Conservation (phyloP, 2,797 vertebrate genomes). For the Austrolebias charrua region DNA sequence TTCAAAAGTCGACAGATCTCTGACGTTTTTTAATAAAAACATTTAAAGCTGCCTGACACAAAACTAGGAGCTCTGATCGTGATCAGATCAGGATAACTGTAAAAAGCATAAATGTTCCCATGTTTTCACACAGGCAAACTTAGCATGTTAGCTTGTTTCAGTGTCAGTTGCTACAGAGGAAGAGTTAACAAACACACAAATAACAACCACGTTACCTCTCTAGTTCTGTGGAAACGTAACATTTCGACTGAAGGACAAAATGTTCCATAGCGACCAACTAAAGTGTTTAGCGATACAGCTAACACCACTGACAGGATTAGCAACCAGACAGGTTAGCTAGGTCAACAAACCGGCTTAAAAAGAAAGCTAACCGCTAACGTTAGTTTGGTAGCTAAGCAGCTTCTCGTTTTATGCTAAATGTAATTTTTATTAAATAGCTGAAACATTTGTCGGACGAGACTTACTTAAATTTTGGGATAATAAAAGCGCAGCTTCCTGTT, state of each 20-base stretch:
- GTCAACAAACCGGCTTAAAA: slow-evolving; percentile 46
- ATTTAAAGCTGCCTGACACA: not conserved
- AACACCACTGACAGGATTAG: slow-evolving; percentile 7
- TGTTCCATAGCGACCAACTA: too few relatives aligned
- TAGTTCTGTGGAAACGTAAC: not conserved
- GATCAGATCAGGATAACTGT: too few relatives aligned
- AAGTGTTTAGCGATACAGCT: slow-evolving; percentile 24
- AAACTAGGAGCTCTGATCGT: not conserved
- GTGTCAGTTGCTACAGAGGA: not conserved
- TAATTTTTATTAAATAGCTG: not conserved
- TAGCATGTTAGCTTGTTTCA: not conserved
- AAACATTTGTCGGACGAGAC: not conserved
- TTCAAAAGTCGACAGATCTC: too few relatives aligned
- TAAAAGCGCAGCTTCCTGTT: slow-evolving; percentile 33
- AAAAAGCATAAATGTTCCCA: slow-evolving; percentile 13
- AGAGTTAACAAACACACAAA: not conserved
- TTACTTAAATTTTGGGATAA: slow-evolving; percentile 62
- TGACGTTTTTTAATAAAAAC: too few relatives aligned
- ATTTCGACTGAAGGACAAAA: too few relatives aligned
- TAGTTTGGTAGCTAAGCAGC: slow-evolving; percentile 27
- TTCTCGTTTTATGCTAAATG: not conserved
- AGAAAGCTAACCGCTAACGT: slow-evolving; percentile 11
- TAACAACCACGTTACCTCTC: not conserved
- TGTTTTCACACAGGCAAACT: not conserved
- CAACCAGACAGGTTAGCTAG: slow-evolving; percentile 12